These are phyloP conservation scores for Hypomecis atomaria DNA, from an alignment of 2,888 invertebrate species.

Conservation along the genomic window DNA sequence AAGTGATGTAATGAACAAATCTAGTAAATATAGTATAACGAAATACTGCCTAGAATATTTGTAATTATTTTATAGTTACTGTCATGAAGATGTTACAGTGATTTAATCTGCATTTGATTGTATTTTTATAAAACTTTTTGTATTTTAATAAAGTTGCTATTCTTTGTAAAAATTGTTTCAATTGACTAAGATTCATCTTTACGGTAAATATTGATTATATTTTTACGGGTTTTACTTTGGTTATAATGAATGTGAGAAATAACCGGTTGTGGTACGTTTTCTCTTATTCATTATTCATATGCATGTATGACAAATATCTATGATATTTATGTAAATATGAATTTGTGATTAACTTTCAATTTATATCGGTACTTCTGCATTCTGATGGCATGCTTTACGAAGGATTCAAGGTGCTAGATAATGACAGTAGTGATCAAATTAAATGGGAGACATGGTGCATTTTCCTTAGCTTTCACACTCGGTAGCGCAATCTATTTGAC, in stretches of 20 bases:
- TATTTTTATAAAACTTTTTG: constrained; percentile 83
- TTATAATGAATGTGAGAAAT: constrained; percentile 35
- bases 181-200: constrained; percentile 37
- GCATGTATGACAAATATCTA: constrained; percentile 45
- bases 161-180: constrained; percentile 75
- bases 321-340: constrained; percentile 23
- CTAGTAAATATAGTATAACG: constrained; percentile 57
- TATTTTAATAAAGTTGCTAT: constrained; percentile 85
- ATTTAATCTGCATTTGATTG: constrained; percentile 81
- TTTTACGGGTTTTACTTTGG: constrained; percentile 4
- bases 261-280: constrained; percentile 12
- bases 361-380: constrained; percentile 47
- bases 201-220: background rate
- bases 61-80: constrained; percentile 53
- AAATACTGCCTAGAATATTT: constrained; percentile 71
- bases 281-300: constrained; percentile 42
- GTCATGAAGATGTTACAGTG: constrained; percentile 77
- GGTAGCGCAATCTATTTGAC: constrained; percentile 61
- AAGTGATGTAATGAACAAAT: constrained; percentile 55
- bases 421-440: constrained; percentile 64
- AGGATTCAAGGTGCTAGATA: constrained; percentile 52
- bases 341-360: constrained; percentile 41
- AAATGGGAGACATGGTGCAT: constrained; percentile 85
- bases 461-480: constrained; percentile 72
- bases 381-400: constrained; percentile 64